Conservation (phyloP, 2,797 vertebrate species). For the Chelidonichthys spinosus region DNA sequence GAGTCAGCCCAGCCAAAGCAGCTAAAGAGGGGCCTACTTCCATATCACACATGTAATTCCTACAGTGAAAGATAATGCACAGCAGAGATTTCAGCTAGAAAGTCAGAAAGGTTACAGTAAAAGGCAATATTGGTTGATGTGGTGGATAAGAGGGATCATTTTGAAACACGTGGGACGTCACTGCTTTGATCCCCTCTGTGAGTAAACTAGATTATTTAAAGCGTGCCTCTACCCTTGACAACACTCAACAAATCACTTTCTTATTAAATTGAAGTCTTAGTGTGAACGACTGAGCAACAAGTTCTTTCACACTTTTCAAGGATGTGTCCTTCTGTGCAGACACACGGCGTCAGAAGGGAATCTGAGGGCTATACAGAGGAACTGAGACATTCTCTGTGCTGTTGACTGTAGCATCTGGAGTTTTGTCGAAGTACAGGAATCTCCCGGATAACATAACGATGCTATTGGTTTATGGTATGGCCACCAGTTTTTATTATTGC, state of each 20-base stretch:
- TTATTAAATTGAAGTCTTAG: background rate
- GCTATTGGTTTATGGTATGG: too few relatives aligned
- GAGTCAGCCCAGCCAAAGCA: too few relatives aligned
- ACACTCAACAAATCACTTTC: background rate
- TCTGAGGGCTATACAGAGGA: background rate
- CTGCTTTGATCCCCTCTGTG: background rate
- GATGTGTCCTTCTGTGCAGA: background rate
- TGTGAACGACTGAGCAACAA: slow-evolving; percentile 14
- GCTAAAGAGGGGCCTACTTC: too few relatives aligned
- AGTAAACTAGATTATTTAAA: background rate
- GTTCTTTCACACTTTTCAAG: slow-evolving; percentile 6
- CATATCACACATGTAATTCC: background rate
- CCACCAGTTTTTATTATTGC: too few relatives aligned
- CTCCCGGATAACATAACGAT: too few relatives aligned
- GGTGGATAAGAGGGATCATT: background rate
- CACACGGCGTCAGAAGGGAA: background rate
- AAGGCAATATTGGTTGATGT: background rate
- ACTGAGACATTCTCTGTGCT: background rate
- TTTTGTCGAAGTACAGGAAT: too few relatives aligned
- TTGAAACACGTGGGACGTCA: background rate
- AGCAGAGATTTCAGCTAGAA: background rate
- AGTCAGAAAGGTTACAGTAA: background rate
- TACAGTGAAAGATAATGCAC: background rate
- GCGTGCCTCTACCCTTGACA: background rate
- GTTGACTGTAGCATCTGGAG: too few relatives aligned